Conservation (phyloP, 2,888 invertebrate species). For the Halictus ligatus region DNA sequence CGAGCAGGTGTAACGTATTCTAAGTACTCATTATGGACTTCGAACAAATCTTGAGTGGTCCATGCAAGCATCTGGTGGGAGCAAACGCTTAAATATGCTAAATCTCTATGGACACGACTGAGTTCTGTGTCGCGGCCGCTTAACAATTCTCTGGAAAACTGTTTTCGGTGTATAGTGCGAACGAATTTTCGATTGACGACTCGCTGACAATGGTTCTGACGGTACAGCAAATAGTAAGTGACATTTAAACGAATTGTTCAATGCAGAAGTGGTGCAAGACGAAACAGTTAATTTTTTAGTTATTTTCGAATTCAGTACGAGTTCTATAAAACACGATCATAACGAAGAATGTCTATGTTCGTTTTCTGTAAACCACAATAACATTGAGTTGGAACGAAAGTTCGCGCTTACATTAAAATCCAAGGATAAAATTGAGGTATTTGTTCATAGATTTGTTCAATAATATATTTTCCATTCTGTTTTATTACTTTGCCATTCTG, state of each 20-base stretch:
- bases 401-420: too few relatives aligned
- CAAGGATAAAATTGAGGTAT: too few relatives aligned
- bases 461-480: too few relatives aligned
- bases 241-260: not conserved
- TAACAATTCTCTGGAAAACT: constrained; percentile 21
- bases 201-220: constrained; percentile 30
- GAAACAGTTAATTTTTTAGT: not conserved
- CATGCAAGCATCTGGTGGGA: constrained; percentile 47
- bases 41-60: constrained; percentile 52
- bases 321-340: too few relatives aligned
- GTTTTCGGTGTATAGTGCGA: not conserved
- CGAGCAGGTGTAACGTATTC: constrained; percentile 19
- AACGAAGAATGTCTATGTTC: too few relatives aligned
- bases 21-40: constrained; percentile 40
- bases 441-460: too few relatives aligned
- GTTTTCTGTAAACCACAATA: not conserved
- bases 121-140: constrained; percentile 24
- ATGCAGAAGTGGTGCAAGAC: not conserved
- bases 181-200: not conserved
- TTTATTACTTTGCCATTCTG: too few relatives aligned
- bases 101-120: constrained; percentile 30
- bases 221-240: constrained; percentile 50
- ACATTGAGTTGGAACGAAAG: too few relatives aligned
- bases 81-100: constrained; percentile 47
- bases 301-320: not conserved